phyloP scores from a whole-genome alignment of 2,113 vertebrate genomes.

The Ginglymostoma cirratum region DNA sequence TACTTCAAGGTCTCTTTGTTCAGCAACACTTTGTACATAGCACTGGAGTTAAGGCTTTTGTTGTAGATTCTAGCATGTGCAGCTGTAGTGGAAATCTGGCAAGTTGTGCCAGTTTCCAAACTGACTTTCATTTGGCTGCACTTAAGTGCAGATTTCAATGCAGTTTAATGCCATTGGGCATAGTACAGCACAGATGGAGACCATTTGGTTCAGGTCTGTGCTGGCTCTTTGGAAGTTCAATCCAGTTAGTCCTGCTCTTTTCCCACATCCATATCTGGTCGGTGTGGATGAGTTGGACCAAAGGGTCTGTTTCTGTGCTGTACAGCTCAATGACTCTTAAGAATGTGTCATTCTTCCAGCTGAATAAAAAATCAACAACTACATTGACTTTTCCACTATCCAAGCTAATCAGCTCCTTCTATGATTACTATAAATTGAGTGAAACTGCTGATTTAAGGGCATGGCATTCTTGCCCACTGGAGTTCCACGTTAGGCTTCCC shows the following conservation, averaged over 20 bases:
- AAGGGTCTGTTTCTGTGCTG: too few relatives aligned
- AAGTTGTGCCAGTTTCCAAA: neutral
- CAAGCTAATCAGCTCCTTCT: neutral
- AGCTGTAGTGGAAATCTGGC: neutral
- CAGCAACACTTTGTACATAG: neutral
- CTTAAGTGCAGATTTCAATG: neutral
- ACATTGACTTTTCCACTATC: neutral
- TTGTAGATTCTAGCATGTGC: neutral
- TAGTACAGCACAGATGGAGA: neutral
- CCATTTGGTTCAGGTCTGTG: neutral
- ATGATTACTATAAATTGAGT: neutral
- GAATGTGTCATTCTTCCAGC: neutral
- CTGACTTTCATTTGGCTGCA: neutral
- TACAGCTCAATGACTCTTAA: neutral
- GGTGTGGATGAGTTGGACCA: too few relatives aligned
- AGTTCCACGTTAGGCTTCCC: neutral
- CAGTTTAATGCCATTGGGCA: neutral
- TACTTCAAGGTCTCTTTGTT: too few relatives aligned
- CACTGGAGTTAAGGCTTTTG: neutral
- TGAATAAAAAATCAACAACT: neutral
- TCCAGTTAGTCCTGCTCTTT: neutral
- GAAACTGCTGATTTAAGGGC: neutral
- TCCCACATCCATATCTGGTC: neutral
- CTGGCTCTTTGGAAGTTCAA: neutral
- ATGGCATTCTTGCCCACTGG: neutral